phyloP scores from a whole-genome alignment of 1,140 invertebrate species.

The Psilanteris sp. region DNA sequence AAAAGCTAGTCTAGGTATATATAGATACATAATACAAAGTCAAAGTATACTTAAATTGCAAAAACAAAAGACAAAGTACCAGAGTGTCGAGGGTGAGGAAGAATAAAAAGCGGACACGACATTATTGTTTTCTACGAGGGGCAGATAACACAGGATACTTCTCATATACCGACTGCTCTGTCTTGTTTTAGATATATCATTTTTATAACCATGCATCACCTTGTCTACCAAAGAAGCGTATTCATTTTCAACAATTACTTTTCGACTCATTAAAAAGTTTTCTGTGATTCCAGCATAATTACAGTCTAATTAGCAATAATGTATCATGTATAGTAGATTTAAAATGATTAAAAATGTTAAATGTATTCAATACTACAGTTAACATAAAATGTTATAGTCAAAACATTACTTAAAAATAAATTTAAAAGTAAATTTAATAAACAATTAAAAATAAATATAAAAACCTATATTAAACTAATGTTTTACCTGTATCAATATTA shows the following conservation, averaged over 20 bases:
- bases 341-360: too few species aligned
- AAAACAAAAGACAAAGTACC: constrained; percentile 58
- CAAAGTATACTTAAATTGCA: constrained; percentile 52
- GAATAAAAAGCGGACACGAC: constrained; percentile 55
- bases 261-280: constrained; percentile 6
- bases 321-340: too few species aligned
- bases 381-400: too few species aligned
- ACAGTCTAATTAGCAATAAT: too few species aligned
- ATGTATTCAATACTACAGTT: too few species aligned
- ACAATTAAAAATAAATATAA: too few species aligned
- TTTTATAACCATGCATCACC: constrained; percentile 33
- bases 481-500: too few species aligned
- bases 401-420: too few species aligned
- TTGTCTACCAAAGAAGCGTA: constrained; percentile 12
- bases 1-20: constrained; percentile 28
- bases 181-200: constrained; percentile 44
- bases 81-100: constrained; percentile 36
- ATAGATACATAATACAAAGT: constrained; percentile 38
- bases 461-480: too few species aligned
- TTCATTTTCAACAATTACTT: constrained; percentile 48
- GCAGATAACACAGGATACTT: constrained; percentile 40
- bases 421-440: too few species aligned
- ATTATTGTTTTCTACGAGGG: constrained; percentile 57
- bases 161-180: constrained; percentile 27
- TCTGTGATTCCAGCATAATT: too few species aligned